Conservation (phyloP, 1,140 invertebrate genomes). For the Amphibalanus amphitrite region DNA sequence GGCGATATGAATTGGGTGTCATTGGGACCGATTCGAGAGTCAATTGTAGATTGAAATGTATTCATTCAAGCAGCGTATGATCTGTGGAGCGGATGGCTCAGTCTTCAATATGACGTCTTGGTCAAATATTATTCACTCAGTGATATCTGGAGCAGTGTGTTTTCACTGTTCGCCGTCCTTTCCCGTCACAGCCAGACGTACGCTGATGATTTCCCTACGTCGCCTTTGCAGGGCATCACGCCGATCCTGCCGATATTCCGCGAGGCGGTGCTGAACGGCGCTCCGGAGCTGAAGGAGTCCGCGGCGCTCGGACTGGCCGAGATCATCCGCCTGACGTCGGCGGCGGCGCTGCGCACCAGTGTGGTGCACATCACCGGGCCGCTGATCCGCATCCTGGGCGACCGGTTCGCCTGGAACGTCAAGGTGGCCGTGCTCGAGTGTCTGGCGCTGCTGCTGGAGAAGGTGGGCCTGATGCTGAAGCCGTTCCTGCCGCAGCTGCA, state of each 20-base stretch:
- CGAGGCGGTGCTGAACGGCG: constrained; percentile 85
- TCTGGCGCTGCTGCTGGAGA: constrained; percentile 71
- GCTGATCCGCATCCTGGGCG: constrained; percentile 89
- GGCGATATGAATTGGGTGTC: too few relatives aligned
- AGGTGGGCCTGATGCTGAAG: constrained; percentile 81
- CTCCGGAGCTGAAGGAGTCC: constrained; percentile 84
- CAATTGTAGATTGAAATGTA: too few relatives aligned
- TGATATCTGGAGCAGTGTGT: too few relatives aligned
- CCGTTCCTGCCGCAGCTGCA: constrained; percentile 96
- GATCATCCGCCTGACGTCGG: constrained; percentile 69
- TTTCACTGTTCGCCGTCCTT: too few relatives aligned
- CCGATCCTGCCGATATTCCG: constrained; percentile 86
- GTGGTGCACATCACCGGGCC: constrained; percentile 95
- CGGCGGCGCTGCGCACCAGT: constrained; percentile 73
- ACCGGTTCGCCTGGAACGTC: constrained; percentile 78
- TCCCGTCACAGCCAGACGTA: too few relatives aligned
- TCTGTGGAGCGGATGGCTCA: too few relatives aligned
- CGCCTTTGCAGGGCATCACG: constrained; percentile 50
- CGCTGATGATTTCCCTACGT: too few relatives aligned
- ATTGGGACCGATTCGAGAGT: too few relatives aligned
- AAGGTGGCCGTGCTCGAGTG: constrained; percentile 93
- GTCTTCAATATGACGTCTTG: too few relatives aligned
- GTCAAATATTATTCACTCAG: too few relatives aligned
- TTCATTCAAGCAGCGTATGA: too few relatives aligned
- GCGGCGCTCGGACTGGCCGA: constrained; percentile 87